These are phyloP conservation scores for Leucoma salicis DNA, from an alignment of 2,888 invertebrate species.

Conservation along the genomic window DNA sequence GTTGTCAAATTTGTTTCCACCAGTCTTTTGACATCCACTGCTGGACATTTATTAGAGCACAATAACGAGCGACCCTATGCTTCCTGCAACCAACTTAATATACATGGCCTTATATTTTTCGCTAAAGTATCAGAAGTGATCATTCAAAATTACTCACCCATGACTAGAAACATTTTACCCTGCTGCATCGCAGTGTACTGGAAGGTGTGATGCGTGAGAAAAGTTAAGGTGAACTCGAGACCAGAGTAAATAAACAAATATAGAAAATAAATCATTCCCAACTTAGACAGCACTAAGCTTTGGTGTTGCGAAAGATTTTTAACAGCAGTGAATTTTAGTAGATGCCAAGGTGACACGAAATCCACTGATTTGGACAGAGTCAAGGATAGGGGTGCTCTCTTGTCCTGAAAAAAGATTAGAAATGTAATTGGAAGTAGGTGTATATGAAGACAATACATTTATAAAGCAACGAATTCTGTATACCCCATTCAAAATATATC, in stretches of 20 bases:
- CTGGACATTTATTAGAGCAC: no score
- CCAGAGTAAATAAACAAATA: constrained; percentile 98
- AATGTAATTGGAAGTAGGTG: neutral
- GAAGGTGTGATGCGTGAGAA: constrained; percentile 96
- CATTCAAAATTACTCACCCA: constrained; percentile 89
- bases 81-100: no score
- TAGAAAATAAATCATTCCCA: constrained; percentile 92
- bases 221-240: constrained; percentile 97
- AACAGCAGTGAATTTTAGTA: constrained; percentile 85
- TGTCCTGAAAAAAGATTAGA: constrained; percentile 77
- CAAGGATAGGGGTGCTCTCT: constrained; percentile 86
- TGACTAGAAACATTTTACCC: constrained; percentile 97
- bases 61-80: no score
- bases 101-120: no score
- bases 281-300: constrained; percentile 82
- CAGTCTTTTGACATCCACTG: no score
- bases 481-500: no score
- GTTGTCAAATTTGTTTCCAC: no score
- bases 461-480: no score
- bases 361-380: constrained; percentile 85
- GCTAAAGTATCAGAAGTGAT: no score
- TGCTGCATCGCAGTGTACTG: constrained; percentile 97
- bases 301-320: constrained; percentile 84
- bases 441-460: no score
- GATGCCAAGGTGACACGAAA: constrained; percentile 69